These are phyloP conservation scores for Cryptocephalus primarius DNA, from an alignment of 2,888 invertebrate species.

Conservation along the genomic window DNA sequence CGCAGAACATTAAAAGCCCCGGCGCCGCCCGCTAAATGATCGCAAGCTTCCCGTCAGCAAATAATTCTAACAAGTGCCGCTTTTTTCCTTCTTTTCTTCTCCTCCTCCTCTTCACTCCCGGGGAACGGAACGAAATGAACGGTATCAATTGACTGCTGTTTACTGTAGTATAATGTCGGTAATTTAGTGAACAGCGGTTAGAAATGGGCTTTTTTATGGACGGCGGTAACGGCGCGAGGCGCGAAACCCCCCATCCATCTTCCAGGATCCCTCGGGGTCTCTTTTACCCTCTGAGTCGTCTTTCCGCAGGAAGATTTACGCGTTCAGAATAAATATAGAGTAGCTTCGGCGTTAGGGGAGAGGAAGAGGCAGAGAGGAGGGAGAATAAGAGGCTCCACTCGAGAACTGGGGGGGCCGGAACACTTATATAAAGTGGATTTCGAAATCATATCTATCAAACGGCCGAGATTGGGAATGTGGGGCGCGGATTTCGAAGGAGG, in stretches of 20 bases:
- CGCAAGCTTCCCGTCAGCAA: neutral
- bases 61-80: neutral
- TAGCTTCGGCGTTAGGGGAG: constrained; percentile 2
- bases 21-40: neutral
- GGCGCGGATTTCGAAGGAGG: too few relatives aligned
- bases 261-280: constrained; percentile 21
- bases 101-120: neutral
- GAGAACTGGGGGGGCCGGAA: constrained; percentile 8
- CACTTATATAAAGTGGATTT: constrained; percentile 35
- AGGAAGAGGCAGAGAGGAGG: neutral
- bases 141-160: constrained; percentile 35
- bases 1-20: too few relatives aligned
- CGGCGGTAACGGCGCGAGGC: constrained; percentile 21
- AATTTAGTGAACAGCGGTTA: constrained; percentile 19
- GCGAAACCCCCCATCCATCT: constrained; percentile 28
- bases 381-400: constrained; percentile 14
- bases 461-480: constrained; percentile 14
- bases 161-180: constrained; percentile 29
- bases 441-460: constrained; percentile 34
- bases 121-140: constrained; percentile 11
- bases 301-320: constrained; percentile 31
- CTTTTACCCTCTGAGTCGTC: constrained; percentile 14
- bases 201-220: constrained; percentile 1
- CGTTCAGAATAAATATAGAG: constrained; percentile 25
- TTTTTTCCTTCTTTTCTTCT: neutral